Conservation (phyloP, 2,797 vertebrate genomes). For the Xenentodon cancila region DNA sequence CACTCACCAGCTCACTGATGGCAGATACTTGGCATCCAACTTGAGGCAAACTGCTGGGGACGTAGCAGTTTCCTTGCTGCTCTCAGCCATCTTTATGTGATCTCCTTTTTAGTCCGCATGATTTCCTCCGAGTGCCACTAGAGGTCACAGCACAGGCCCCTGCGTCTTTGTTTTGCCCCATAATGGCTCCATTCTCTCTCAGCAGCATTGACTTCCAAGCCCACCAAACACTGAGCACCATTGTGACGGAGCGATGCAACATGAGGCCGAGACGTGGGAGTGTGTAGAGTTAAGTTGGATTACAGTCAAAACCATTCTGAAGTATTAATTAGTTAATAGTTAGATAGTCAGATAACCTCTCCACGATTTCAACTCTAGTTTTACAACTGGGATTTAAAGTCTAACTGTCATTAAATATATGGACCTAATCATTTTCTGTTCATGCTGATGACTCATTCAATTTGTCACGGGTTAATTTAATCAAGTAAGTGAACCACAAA, state of each 20-base stretch:
- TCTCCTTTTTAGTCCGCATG: conserved; percentile 54
- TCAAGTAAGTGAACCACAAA: conserved; percentile 15
- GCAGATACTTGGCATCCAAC: conserved; percentile 55
- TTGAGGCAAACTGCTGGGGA: conserved; percentile 55
- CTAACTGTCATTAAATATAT: conserved; percentile 1
- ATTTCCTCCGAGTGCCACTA: conserved; percentile 69
- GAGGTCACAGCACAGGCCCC: conserved; percentile 80
- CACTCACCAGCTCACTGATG: conserved; percentile 34
- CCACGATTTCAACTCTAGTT: conserved; percentile 5
- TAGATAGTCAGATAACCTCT: too few species aligned
- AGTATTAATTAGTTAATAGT: neutral
- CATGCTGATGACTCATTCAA: neutral
- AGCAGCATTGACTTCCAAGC: conserved; percentile 56
- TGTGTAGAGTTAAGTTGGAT: conserved; percentile 21
- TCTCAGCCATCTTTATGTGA: conserved; percentile 51
- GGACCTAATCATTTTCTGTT: neutral
- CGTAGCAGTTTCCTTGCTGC: conserved; percentile 55
- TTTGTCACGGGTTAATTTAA: conserved; percentile 20
- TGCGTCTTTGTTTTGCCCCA: conserved; percentile 77
- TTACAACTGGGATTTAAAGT: neutral
- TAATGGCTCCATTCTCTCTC: conserved; percentile 82
- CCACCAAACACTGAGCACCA: conserved; percentile 70
- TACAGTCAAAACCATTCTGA: conserved; percentile 28
- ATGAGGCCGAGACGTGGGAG: conserved; percentile 35
- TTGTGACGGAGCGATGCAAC: conserved; percentile 59